A percentile compares a stretch with the other conserved stretches of the same genome.
These are phyloP conservation scores for Pipistrellus pipistrellus DNA, from an alignment of 2,797 vertebrate genomes.

Conservation along the genomic window DNA sequence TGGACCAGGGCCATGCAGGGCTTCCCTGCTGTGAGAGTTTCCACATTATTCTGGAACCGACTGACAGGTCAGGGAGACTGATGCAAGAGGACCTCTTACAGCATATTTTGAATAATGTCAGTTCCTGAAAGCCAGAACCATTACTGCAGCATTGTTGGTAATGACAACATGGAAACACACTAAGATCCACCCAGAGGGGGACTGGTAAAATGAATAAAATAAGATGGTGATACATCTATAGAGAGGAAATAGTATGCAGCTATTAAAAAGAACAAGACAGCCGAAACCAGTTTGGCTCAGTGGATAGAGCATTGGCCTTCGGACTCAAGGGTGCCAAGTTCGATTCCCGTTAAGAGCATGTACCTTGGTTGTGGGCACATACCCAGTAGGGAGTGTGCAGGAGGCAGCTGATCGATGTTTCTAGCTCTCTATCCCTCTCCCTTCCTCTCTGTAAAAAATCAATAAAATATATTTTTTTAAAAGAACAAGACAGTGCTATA, in stretches of 20 bases:
- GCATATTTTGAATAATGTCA: conserved; percentile 40
- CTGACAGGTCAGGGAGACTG: not conserved
- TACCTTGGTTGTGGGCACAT: no score
- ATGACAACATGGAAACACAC: conserved; percentile 63
- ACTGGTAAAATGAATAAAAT: not conserved
- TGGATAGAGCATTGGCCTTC: no score
- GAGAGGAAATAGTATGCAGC: not conserved
- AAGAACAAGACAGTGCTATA: not conserved
- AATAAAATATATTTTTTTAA: not conserved
- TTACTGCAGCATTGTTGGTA: conserved; percentile 24
- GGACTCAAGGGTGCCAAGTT: no score
- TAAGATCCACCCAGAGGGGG: conserved; percentile 3
- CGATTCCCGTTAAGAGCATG: no score
- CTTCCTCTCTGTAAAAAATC: no score
- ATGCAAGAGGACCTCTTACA: conserved; percentile 34
- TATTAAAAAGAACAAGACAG: not conserved
- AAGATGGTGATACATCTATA: not conserved
- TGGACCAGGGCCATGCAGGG: not conserved
- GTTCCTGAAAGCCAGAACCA: conserved; percentile 67
- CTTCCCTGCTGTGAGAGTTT: not conserved
- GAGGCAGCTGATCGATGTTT: no score
- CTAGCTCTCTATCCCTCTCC: no score
- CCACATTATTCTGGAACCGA: not conserved
- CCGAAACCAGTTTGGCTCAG: no score
- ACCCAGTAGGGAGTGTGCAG: no score